Evolutionary conservation across 2,888 invertebrate species (phyloP), one percentile per base, ranked within the genome.

Genomic region (Erebia epiphron): DNA sequence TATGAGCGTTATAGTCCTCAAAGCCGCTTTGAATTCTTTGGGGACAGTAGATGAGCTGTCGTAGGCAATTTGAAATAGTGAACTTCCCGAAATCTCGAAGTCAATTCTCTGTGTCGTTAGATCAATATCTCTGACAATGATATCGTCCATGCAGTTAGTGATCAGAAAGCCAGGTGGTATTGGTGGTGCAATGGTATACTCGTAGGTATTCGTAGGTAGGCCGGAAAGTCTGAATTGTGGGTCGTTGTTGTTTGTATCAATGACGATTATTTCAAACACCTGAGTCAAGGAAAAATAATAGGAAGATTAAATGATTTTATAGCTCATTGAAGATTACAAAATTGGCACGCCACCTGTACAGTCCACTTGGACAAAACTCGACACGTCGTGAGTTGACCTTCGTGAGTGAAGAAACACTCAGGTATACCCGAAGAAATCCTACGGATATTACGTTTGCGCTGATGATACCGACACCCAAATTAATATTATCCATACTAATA

Each of bases 81-180:
- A 80, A 68, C 90, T 92, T 10, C 87, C 85, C 69, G 88, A 82
- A 8, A 93, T 85, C 13, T 73, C 72, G 65, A 92, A 93, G 18
- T 83, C 81, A 49, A 94, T 90, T 76, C 80, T 80, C 26, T 82
- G 74, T 0, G 93, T 95, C 0, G 94, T 93, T 11, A 95, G 88
- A 79, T 95, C 95, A 35, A 94, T 86, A 78, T 95, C 95, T 76
- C 87, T 83, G 0, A 88, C 94, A 61, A 79, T 81, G 13, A 95
- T 87, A 43, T 84, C 82, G 57, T 89, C 86, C n/a, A 88, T 81
- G 65, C 90, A 89, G 13, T 87, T 83, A 1, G 94, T 90, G 41
- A 95, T 80, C 16, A 85, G 77, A 70, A 83, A 88, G 1, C 89
- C 88, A 11, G 92, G 92, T 56, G 93, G 88, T 63, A 93, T 73